Percentiles rank a stretch among this genome's conserved stretches.
Conservation (phyloP, 2,113 vertebrate species). For the Chlorodrepanis virens region DNA sequence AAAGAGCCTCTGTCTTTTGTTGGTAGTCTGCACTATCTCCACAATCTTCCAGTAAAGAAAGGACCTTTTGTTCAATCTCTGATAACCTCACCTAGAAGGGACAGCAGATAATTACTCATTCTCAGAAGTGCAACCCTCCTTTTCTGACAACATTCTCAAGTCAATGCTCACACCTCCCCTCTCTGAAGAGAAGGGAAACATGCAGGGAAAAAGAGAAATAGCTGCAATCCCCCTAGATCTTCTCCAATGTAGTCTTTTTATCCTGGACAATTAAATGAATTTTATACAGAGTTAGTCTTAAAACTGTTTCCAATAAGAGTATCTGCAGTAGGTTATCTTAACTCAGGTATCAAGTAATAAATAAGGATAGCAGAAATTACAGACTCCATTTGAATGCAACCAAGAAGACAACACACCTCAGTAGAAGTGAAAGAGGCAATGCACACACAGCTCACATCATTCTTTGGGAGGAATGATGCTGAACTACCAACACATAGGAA, state of each 20-base stretch:
- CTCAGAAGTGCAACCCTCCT: neutral
- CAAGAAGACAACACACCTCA: neutral
- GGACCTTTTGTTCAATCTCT: slow-evolving; percentile 87
- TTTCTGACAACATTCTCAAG: neutral
- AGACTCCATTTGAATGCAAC: neutral
- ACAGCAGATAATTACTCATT: slow-evolving; percentile 25
- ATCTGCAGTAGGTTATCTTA: neutral
- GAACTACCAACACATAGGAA: neutral
- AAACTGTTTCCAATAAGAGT: neutral
- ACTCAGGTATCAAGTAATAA: neutral
- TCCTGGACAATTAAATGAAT: neutral
- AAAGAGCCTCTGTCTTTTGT: slow-evolving; percentile 77
- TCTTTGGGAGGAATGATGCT: neutral
- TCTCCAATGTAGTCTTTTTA: neutral
- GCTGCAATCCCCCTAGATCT: neutral
- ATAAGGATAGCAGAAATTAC: neutral
- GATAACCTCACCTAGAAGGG: slow-evolving; percentile 80
- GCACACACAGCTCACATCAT: neutral
- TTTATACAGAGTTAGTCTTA: neutral
- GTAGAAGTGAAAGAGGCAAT: neutral
- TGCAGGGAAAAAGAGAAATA: neutral
- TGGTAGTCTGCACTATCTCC: slow-evolving; percentile 60
- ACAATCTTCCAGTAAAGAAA: slow-evolving; percentile 64
- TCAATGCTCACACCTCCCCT: neutral
- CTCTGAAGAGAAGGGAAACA: neutral